Evolutionary conservation across 2,113 vertebrate genomes (phyloP), one percentile per base, ranked within the genome.

Genomic region (Antennarius striatus): DNA sequence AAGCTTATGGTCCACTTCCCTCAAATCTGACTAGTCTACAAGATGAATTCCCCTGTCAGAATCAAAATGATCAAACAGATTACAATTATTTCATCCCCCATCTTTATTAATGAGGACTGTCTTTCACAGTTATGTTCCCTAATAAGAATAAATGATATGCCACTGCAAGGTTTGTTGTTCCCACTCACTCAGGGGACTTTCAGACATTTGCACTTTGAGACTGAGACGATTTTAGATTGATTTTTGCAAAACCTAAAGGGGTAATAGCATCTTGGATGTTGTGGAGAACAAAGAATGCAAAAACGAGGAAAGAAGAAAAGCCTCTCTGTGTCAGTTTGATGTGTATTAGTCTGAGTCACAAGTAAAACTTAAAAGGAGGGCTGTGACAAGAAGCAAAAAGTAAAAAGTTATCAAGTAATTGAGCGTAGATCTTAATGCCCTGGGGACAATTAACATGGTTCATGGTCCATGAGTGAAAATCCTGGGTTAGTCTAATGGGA

Each of bases 71-170:
- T 94, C 92, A 93, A 93, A 93, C 92, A 93, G 88, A 93, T 93
- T 91, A 93, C 91, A 92, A 91, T 94, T 94, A 93, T 93, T 93
- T 92, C 88, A 91, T 84, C 91, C 90, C 82, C 86, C 87, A 77
- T 92, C 89, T 91, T 92, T 92, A 93, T 94, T 93, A 94, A 94
- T 91, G 92, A 92, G 90, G 75, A 88, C 91, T 93, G 92, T 94
- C 93, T 92, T 92, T 93, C 90, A 92, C 89, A 84, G 89, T 92
- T 92, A 92, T 90, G 86, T 90, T 82, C 73, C 78, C 86, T 93
- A 94, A 94, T 91, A 91, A 92, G 91, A 92, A 94, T 91, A 89
- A 91, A 93, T 93, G 90, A 90, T 82, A 88, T 92, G 91, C 85
- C 91, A 93, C 66, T 59, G 78, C 79, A 81, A 89, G 89, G 91